Conservation (phyloP, 2,113 vertebrate genomes). For the Mus spicilegus region DNA sequence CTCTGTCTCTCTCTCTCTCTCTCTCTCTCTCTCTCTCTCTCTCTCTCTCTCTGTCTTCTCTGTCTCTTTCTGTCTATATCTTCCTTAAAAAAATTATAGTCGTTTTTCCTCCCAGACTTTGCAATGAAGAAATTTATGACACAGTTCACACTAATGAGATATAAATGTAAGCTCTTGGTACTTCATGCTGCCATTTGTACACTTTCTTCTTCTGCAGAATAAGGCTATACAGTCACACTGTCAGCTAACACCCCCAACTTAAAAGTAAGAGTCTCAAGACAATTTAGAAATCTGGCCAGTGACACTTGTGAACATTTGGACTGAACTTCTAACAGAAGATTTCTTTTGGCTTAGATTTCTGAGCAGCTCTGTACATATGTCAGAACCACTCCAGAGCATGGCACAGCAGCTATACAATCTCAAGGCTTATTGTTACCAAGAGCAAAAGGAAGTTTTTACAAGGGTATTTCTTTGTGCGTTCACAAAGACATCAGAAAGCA, state of each 20-base stretch:
- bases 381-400: not conserved
- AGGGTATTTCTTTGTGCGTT: not conserved
- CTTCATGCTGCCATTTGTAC: not conserved
- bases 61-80: not conserved
- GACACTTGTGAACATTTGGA: not conserved
- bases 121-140: not conserved
- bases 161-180: not conserved
- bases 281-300: not conserved
- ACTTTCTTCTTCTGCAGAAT: not conserved
- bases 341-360: not conserved
- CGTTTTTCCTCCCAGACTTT: not conserved
- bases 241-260: not conserved
- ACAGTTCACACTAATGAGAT: not conserved
- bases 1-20: too few species aligned
- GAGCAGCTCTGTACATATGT: not conserved
- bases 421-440: not conserved
- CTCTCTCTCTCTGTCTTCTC: not conserved
- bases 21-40: not conserved
- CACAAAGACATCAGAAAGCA: not conserved
- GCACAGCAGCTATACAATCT: not conserved
- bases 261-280: not conserved
- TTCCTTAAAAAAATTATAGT: not conserved
- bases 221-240: not conserved
- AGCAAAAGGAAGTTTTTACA: not conserved
- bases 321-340: not conserved